Base-by-base conservation (phyloP, 2,797 vertebrate genomes). In the Alauda arvensis region DNA sequence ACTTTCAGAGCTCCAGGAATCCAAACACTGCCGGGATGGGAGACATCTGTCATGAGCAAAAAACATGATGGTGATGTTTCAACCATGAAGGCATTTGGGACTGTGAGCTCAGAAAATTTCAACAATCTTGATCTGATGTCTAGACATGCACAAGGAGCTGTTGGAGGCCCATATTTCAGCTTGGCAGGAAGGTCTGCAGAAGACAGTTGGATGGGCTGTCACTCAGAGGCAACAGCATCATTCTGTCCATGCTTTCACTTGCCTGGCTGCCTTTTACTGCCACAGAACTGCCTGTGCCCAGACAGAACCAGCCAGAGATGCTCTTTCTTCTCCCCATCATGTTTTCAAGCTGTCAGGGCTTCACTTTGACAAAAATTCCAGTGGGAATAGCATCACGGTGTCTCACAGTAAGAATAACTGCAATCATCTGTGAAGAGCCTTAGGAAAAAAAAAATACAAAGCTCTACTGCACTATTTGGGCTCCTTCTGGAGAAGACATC, bases 41-140 rank as follows among this genome's bases (percentile, higher is more conserved):
- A 90, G 45, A 92, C 63, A 70, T 63, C 94, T 92, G 85, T 33
- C 67, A 67, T 7, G 85, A 82, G 48, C 70, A 76, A 75, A 86
- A 76, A 76, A 8, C 53, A 78, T 0, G 1, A 76, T n/a, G 65
- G 33, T n/a, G 62, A 52, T 80, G 37, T 80, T 91, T 89, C 31
- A 3, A 42, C 46, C 79, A 37, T 33, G 48, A 84, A 89, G 55
- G 33, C 80, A 80, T 81, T 83, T 61, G 46, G 51, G 61, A 51
- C 46, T 11, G n/a, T 8, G 76, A 89, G 71, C 55, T 42, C 55
- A 61, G 70, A 79, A 87, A 77, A 91, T 31, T 75, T 77, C 80
- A 84, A 62, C 34, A 72, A 33, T 42, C 45, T 46, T 83, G 45
- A 90, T 78, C 40, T 84, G 85, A 60, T 79, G 76, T 92, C 89